Evolutionary conservation across 2,888 invertebrate species (phyloP).

Genomic region (Quadroppia sp.): DNA sequence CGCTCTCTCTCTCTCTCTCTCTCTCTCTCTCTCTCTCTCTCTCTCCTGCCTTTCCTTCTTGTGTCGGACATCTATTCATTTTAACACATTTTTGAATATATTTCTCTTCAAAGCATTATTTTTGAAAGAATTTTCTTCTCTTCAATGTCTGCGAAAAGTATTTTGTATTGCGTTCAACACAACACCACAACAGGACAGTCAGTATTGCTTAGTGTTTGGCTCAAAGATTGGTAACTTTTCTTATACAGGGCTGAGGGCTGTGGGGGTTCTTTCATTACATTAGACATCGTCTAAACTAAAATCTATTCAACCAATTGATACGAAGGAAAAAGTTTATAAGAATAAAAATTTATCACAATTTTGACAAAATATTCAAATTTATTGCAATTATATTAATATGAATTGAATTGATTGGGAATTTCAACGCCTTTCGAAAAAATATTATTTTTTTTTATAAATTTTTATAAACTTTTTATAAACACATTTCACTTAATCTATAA

Average conservation of each 20-base stretch:
- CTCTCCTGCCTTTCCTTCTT: background rate
- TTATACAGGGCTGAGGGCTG: background rate
- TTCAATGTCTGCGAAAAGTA: slow-evolving; percentile 15
- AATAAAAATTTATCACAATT: background rate
- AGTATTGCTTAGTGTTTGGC: background rate
- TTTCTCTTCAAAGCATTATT: slow-evolving; percentile 20
- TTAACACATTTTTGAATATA: slow-evolving; percentile 7
- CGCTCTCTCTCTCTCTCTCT: slow-evolving; percentile 9
- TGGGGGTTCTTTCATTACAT: slow-evolving; percentile 31
- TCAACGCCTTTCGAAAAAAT: too few relatives aligned
- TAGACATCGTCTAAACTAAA: background rate
- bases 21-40: background rate
- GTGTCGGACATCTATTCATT: background rate
- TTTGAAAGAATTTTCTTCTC: slow-evolving; percentile 28
- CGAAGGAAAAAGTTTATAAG: background rate
- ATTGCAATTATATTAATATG: too few relatives aligned
- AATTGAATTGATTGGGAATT: too few relatives aligned
- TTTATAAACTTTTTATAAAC: too few relatives aligned
- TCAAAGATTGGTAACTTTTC: background rate
- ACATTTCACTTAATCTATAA: too few relatives aligned
- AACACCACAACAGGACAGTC: background rate
- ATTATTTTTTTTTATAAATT: too few relatives aligned
- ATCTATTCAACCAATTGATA: background rate
- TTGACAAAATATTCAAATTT: too few relatives aligned
- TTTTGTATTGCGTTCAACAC: background rate